Evolutionary conservation across 92 coral and sea anemone genomes (phyloP).

Genomic region (Epizoanthus ramosus): DNA sequence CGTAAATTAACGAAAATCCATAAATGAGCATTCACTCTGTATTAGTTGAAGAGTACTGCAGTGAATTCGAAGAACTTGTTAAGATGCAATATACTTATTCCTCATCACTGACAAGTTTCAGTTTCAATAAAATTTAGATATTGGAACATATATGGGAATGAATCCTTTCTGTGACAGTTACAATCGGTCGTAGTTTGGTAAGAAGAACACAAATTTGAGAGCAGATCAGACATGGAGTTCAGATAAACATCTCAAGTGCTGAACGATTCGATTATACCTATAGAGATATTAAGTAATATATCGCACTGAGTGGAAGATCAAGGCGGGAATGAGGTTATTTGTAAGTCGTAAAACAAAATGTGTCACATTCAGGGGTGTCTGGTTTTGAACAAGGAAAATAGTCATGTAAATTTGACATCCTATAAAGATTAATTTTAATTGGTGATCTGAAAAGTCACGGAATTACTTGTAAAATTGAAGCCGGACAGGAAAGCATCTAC

Average conservation of each 20-base stretch:
- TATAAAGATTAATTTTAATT: slow-evolving; percentile 12
- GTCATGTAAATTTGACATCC: slow-evolving; percentile 15
- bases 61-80: too few species aligned
- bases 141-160: too few species aligned
- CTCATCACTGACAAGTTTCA: too few species aligned
- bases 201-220: not conserved
- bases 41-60: too few species aligned
- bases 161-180: too few species aligned
- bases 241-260: slow-evolving; percentile 35
- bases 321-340: not conserved
- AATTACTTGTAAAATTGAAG: slow-evolving; percentile 1
- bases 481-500: not conserved
- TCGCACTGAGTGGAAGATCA: not conserved
- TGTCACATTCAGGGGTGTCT: not conserved
- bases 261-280: slow-evolving; percentile 23
- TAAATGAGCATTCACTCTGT: too few species aligned
- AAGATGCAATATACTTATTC: too few species aligned
- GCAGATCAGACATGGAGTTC: not conserved
- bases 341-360: slow-evolving; percentile 1
- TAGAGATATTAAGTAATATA: not conserved
- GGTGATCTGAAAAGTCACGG: slow-evolving; percentile 27
- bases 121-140: too few species aligned
- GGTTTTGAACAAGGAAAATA: slow-evolving; percentile 14
- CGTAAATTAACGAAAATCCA: too few species aligned
- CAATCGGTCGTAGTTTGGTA: not conserved